These are phyloP conservation scores for Astyanax mexicanus DNA, from an alignment of 2,797 vertebrate genomes.

Conservation along the genomic window DNA sequence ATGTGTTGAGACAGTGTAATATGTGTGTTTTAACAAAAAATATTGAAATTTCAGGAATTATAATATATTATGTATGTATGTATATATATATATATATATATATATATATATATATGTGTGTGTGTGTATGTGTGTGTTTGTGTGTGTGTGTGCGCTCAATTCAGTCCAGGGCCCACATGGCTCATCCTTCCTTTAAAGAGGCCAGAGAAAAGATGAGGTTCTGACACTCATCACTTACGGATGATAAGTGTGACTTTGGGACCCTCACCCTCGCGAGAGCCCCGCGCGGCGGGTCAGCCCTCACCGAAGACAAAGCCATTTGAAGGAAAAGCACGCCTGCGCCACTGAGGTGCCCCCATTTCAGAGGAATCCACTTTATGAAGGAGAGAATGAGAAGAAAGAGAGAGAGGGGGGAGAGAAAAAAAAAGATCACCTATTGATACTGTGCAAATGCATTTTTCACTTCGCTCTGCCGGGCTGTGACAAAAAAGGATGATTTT, in stretches of 20 bases:
- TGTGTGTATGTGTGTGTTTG: neutral
- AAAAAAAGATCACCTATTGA: constrained; percentile 62
- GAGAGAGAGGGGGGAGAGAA: neutral
- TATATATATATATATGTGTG: too few species aligned
- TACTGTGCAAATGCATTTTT: constrained; percentile 71
- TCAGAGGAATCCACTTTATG: constrained; percentile 64
- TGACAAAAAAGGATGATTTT: constrained; percentile 83
- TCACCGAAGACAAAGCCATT: constrained; percentile 67
- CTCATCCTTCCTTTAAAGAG: constrained; percentile 53
- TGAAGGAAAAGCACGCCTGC: constrained; percentile 62
- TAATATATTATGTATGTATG: too few species aligned
- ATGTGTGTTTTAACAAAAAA: too few species aligned
- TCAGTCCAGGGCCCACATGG: constrained; percentile 34
- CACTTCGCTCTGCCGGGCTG: constrained; percentile 66
- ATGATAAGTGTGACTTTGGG: constrained; percentile 73
- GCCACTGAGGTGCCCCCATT: constrained; percentile 55
- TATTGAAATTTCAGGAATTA: too few species aligned
- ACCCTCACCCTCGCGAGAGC: constrained; percentile 68
- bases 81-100: too few species aligned
- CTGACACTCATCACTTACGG: constrained; percentile 69
- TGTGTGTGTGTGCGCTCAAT: constrained; percentile 6
- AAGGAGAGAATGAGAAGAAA: constrained; percentile 43
- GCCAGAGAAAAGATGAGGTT: constrained; percentile 69
- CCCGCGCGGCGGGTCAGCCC: constrained; percentile 62
- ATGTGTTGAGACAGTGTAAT: too few species aligned